These are phyloP conservation scores for Onychomys leucogaster DNA, from an alignment of 2,797 vertebrate genomes.

Conservation along the genomic window DNA sequence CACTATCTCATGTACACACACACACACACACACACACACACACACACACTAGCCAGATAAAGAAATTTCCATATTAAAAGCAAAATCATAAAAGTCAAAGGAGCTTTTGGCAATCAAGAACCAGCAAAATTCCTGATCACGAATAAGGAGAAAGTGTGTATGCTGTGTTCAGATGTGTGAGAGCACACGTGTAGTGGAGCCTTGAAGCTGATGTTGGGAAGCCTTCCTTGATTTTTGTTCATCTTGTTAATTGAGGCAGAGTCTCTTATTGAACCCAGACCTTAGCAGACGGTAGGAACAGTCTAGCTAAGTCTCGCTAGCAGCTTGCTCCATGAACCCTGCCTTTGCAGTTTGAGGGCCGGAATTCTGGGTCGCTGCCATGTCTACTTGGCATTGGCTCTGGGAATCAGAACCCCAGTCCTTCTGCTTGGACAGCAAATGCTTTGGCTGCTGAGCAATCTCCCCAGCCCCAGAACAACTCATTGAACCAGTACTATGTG, in stretches of 20 bases:
- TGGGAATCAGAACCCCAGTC: neutral
- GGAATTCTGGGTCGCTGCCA: neutral
- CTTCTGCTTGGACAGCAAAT: neutral
- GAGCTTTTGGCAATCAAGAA: neutral
- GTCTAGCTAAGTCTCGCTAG: neutral
- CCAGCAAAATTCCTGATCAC: neutral
- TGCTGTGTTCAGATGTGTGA: neutral
- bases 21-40: neutral
- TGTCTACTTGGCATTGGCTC: neutral
- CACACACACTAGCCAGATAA: neutral
- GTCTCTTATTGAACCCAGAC: neutral
- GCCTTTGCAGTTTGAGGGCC: neutral
- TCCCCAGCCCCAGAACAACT: neutral
- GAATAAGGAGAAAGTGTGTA: neutral
- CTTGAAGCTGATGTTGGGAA: neutral
- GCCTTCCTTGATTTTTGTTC: neutral
- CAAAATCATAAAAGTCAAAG: conserved; percentile 15
- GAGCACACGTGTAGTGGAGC: neutral
- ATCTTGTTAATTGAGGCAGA: too few relatives aligned
- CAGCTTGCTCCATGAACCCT: neutral
- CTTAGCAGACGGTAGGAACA: neutral
- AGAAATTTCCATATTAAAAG: conserved; percentile 14
- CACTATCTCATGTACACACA: neutral
- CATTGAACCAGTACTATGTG: neutral
- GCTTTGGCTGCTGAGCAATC: neutral